phyloP scores from a whole-genome alignment of 2,113 vertebrate genomes.

The Triplophysa siluroides region DNA sequence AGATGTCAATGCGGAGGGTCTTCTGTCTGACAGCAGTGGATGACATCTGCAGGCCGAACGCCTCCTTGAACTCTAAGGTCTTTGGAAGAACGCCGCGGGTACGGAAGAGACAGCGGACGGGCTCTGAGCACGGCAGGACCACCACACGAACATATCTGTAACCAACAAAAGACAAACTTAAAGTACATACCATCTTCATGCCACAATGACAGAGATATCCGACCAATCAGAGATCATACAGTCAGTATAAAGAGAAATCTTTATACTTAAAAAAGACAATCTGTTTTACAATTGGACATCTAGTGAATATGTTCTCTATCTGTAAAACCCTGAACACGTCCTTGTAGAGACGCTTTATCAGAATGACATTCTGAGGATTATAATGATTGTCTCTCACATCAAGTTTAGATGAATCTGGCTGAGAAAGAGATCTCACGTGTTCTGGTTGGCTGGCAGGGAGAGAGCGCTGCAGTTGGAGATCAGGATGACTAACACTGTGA shows the following conservation, averaged over 20 bases:
- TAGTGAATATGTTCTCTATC: not conserved
- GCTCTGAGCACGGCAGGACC: slow-evolving; percentile 87
- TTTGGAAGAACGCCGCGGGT: slow-evolving; percentile 72
- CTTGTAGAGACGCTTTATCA: slow-evolving; percentile 1
- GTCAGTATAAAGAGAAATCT: too few species aligned
- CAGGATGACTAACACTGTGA: slow-evolving; percentile 85
- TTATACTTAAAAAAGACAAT: not conserved
- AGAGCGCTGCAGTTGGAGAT: slow-evolving; percentile 83
- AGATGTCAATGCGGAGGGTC: slow-evolving; percentile 90
- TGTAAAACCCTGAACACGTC: not conserved
- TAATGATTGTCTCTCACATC: slow-evolving; percentile 12
- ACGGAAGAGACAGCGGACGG: slow-evolving; percentile 88
- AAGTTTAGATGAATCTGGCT: slow-evolving; percentile 31
- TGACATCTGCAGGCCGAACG: slow-evolving; percentile 85
- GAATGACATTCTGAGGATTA: not conserved
- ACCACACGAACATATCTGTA: slow-evolving; percentile 84
- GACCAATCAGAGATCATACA: not conserved
- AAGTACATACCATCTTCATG: not conserved
- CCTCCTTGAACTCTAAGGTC: slow-evolving; percentile 84
- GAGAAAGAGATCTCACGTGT: slow-evolving; percentile 77
- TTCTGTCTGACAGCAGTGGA: slow-evolving; percentile 86
- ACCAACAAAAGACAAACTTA: not conserved
- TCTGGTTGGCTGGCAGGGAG: slow-evolving; percentile 79
- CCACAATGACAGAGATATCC: not conserved
- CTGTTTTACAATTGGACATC: not conserved